Base-by-base conservation (phyloP, 1,140 invertebrate genomes). In the Aphelenchoides fujianensis region DNA sequence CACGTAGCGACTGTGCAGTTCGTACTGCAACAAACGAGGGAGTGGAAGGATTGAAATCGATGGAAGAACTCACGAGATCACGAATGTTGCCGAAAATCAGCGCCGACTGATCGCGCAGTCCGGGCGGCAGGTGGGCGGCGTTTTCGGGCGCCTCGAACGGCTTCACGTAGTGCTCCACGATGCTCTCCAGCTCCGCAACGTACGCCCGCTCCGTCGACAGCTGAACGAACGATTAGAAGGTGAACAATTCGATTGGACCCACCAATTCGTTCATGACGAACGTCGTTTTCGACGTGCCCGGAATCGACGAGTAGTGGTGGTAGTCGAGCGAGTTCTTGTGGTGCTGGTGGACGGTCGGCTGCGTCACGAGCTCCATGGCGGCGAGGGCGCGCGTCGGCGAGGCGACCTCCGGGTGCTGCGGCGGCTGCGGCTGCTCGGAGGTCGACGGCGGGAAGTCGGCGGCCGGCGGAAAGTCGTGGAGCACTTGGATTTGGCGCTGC, bases 131-230 rank as follows among this genome's bases (percentile, higher is more conserved):
- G 16, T 67, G 57, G 52, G 36, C 37, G 64, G 72, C 48, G 64
- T 76, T 72, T 36, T 85, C 84, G 5, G 67, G 37, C 16, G 71
- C 68, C 54, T 83, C 83, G 37, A 83, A 84, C 5, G 82, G 83
- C 19, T 76, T 74, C 59, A 84, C 48, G 63, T 84, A 84, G 59
- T 71, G 70, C 23, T 92, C 91, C 71, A 98, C 93, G 84, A 95
- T 96, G 0, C 90, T 92, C 84, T 96, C 92, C 74, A 99, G 86
- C 87, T 98, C 96, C 85, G 97, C 96, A 0, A 99, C 97, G 85
- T 98, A 99, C 2, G 92, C 92, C 70, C 94, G 89, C 86, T 99
- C 97, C 0, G 96, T 99, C 87, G 95, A 93, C 67, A 98, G 91
- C 88, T 86, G 90, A 91, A 48, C 9, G n/a, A n/a, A 35, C 19